A percentile compares a stretch with the other conserved stretches of the same genome.
Evolutionary conservation across 1,140 invertebrate genomes (phyloP).

Genomic region (Sycobia sp.): DNA sequence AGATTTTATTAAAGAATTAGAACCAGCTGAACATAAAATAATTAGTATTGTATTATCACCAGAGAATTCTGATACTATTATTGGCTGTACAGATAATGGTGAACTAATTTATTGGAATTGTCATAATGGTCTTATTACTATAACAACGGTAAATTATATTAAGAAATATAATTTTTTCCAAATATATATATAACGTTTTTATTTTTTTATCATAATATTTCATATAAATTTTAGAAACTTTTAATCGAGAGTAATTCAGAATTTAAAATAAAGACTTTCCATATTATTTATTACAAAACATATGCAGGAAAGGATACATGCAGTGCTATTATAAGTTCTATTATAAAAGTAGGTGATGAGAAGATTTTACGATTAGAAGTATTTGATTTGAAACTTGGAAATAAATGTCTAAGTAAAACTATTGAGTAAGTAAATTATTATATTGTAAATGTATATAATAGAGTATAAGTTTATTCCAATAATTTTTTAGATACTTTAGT

Average conservation of each 20-base stretch:
- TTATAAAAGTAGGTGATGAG: conserved; percentile 29
- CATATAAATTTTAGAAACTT: conserved; percentile 45
- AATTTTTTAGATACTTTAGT: conserved; percentile 40
- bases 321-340: conserved; percentile 47
- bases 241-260: conserved; percentile 33
- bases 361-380: conserved; percentile 45
- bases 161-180: background rate
- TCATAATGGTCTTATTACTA: conserved; percentile 59
- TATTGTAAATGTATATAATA: background rate
- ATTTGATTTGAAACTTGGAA: conserved; percentile 51
- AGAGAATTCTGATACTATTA: conserved; percentile 57
- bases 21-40: conserved; percentile 57
- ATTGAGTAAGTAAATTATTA: conserved; percentile 36
- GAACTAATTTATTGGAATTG: conserved; percentile 64
- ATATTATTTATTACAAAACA: conserved; percentile 47
- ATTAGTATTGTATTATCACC: conserved; percentile 60
- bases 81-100: conserved; percentile 64
- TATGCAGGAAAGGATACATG: conserved; percentile 36
- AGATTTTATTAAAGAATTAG: conserved; percentile 63
- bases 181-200: background rate
- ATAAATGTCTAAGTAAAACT: conserved; percentile 31
- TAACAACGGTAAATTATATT: conserved; percentile 54
- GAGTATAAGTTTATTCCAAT: conserved; percentile 9
- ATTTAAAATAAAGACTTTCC: conserved; percentile 55
- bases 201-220: conserved; percentile 27